Evolutionary conservation across 2,888 invertebrate genomes (phyloP), one percentile per base, ranked within the genome.

Genomic region (Phorcus lineatus): DNA sequence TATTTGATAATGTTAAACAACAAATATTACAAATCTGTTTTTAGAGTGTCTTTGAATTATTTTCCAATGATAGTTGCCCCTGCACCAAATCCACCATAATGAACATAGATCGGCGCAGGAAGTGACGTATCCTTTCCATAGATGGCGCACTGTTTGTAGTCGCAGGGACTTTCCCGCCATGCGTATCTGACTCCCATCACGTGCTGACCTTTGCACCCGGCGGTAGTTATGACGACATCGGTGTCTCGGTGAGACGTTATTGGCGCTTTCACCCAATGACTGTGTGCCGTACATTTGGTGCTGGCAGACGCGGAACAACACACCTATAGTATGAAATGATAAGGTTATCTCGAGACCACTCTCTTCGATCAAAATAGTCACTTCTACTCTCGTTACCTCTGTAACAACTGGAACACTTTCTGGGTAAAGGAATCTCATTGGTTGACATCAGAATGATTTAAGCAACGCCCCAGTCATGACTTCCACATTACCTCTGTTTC

Each of bases 101-200:
- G 62, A 24, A 79, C 74, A 67, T 82, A 87, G 2, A 85, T 81
- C 1, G 87, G 83, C 3, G 84, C 86, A 11, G 87, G 87, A n/a
- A 87, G 81, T 22, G 80, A 62, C n/a, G 77, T 86, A n/a, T 81
- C 70, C 7, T 70, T 36, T 6, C 82, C 83, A 70, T 87, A 86
- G 0, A 86, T 77, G n/a, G 85, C 82, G 57, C 86, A 87, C 31
- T 80, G 67, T 22, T 84, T 83, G 40, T 85, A 75, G 2, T 70
- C 54, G 78, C 86, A 86, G 0, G 86, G 86, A 36, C 83, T 84
- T 28, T 81, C 80, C 53, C 81, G 77, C 86, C 86, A 86, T 4
- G 80, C 84, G 66, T 87, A 86, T 53, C 86, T 82, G n/a, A 86
- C 75, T 6, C 83, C 85, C 24, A 74, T 52, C 3, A 47, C 22